phyloP scores from a whole-genome alignment of 2,113 vertebrate species.

The Xiphophorus hellerii region DNA sequence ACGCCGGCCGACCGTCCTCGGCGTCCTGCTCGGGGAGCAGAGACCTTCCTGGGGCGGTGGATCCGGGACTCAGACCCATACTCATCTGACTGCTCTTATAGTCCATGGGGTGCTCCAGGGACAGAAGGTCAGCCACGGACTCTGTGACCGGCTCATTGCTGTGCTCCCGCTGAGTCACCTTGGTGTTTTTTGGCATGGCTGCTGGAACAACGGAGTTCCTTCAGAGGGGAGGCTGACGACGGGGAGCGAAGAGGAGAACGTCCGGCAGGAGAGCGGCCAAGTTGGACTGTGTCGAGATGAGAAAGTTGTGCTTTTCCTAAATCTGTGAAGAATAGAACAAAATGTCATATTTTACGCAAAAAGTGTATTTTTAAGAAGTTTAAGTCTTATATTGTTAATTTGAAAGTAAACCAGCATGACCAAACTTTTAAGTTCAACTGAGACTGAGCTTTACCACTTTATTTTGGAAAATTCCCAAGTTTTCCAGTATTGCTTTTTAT shows the following conservation, averaged over 20 bases:
- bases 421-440: not conserved
- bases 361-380: not conserved
- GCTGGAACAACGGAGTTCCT: constrained; percentile 8
- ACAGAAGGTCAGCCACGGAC: constrained; percentile 96
- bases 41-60: constrained; percentile 81
- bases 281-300: not conserved
- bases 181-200: constrained; percentile 96
- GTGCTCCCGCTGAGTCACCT: constrained; percentile 94
- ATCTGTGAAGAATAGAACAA: constrained; percentile 44
- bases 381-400: not conserved
- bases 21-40: constrained; percentile 84
- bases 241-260: not conserved
- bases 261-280: not conserved
- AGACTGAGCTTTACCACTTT: no score
- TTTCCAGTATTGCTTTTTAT: not conserved
- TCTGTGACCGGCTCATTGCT: constrained; percentile 96
- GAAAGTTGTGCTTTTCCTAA: constrained; percentile 41
- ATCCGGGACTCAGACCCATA: constrained; percentile 81
- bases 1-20: constrained; percentile 91
- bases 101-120: constrained; percentile 95
- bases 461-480: not conserved
- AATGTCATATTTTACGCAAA: not conserved
- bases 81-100: constrained; percentile 94
- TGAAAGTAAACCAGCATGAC: not conserved
- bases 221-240: constrained; percentile 21